Base-by-base conservation (phyloP, 1,140 invertebrate species). In the Eufriesea mexicana region DNA sequence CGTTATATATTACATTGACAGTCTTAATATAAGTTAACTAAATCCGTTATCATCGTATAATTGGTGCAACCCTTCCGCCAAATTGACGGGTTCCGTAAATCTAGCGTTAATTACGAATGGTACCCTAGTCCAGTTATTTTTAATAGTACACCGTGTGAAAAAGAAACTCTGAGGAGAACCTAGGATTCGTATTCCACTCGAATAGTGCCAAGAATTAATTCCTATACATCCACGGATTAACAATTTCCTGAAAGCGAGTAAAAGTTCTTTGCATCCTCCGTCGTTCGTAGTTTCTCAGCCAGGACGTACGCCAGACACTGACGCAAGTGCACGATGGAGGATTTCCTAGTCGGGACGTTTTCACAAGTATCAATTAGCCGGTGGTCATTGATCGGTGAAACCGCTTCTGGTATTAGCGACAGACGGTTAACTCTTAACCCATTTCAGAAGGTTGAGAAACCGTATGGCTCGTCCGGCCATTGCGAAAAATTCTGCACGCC, bases 361-460 rank as follows among this genome's bases (percentile, higher is more conserved):
- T 88, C 87, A 88, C 86, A 84, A 88, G 84, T 74, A 79, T 84
- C 86, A 88, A 89, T 88, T 88, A 88, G 79, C 57, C 62, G 61
- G 47, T 87, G 79, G 79, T 87, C 86, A 87, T 88, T 74, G 87
- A 89, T 89, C 80, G 86, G 86, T 75, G 86, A 88, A 85, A 88
- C 79, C 51, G 79, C 86, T 87, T 57, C 79, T 74, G 78, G 85
- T 79, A 84, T 84, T 84, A 76, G 74, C 86, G 59, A 74, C 77
- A 66, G 67, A 72, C 72, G 68, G 77, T 82, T 78, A 84, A 79
- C 71, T 70, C 79, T 73, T 80, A 72, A 84, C 79, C 86, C 35
- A 80, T 87, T 85, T 87, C 45, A 45, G 35, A 80, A 62, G 14
- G 28, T 84, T 84, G 78, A 78, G 42, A 61, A 61, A 80, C 59